Evolutionary conservation across 2,113 vertebrate genomes (phyloP).

Genomic region (Burhinus bistriatus): DNA sequence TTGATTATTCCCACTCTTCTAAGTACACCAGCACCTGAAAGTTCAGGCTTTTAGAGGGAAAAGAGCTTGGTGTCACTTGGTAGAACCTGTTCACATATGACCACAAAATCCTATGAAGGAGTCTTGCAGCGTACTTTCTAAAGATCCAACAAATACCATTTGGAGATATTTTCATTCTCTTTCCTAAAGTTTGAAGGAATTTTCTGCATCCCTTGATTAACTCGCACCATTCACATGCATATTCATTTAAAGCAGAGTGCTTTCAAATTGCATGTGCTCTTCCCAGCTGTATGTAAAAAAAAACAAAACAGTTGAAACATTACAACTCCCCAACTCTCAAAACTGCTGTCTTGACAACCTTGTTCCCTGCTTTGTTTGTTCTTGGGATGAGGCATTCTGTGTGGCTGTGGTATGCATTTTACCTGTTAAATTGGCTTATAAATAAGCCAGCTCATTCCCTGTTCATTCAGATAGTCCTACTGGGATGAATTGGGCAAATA

Average conservation of each 20-base stretch:
- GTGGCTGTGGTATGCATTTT: neutral
- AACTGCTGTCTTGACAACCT: neutral
- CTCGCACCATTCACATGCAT: fast-evolving
- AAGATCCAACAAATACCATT: neutral
- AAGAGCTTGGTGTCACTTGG: neutral
- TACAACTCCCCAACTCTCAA: neutral
- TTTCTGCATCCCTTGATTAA: neutral
- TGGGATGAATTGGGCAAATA: neutral
- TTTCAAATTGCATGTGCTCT: neutral
- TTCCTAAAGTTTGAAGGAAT: neutral
- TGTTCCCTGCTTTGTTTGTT: neutral
- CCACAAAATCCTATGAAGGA: neutral
- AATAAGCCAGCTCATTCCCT: neutral
- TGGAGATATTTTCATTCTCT: neutral
- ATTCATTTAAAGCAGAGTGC: neutral
- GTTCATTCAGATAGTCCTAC: neutral
- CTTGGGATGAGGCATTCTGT: neutral
- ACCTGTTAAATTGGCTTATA: neutral
- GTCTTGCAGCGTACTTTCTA: neutral
- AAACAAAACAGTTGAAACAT: neutral
- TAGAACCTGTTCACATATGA: neutral
- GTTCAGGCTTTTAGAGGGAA: neutral
- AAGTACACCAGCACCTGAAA: neutral
- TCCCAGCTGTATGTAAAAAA: neutral
- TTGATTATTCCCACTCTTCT: neutral